phyloP scores from a whole-genome alignment of 1,140 invertebrate genomes.

The Drosophila biarmipes region DNA sequence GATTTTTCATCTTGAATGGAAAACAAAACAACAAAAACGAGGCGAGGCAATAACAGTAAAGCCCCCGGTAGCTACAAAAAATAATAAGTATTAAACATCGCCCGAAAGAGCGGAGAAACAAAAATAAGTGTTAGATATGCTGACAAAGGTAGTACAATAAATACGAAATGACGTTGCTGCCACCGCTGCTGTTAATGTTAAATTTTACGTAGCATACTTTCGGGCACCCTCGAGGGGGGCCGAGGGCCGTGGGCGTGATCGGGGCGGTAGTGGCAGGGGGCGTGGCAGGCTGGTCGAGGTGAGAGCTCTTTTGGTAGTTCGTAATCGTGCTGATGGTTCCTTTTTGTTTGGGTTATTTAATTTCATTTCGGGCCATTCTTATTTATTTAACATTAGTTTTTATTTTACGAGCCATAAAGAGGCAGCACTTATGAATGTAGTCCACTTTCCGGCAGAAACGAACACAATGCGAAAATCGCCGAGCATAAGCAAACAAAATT shows the following conservation, averaged over 20 bases:
- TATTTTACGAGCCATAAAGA: constrained; percentile 64
- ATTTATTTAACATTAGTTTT: constrained; percentile 80
- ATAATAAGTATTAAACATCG: constrained; percentile 80
- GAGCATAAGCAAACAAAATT: constrained; percentile 35
- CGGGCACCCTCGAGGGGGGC: constrained; percentile 33
- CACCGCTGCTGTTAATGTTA: constrained; percentile 63
- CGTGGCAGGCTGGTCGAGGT: not conserved
- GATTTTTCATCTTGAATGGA: constrained; percentile 76
- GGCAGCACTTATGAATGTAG: constrained; percentile 12
- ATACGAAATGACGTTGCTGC: constrained; percentile 71
- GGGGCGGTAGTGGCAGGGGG: not conserved
- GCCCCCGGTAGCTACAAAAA: constrained; percentile 68
- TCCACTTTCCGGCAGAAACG: constrained; percentile 5
- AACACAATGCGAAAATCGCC: not conserved
- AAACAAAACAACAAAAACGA: constrained; percentile 54
- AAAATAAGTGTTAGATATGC: constrained; percentile 79
- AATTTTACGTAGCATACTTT: constrained; percentile 73
- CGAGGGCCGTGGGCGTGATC: not conserved
- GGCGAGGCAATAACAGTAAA: constrained; percentile 70
- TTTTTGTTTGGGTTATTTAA: constrained; percentile 46
- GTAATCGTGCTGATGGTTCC: constrained; percentile 37
- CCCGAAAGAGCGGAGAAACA: constrained; percentile 53
- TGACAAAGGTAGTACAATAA: constrained; percentile 82
- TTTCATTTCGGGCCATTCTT: constrained; percentile 70
- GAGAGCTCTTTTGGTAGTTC: constrained; percentile 30